Base-by-base conservation (phyloP, 2,797 vertebrate species). In the Rhinoraja longicauda region DNA sequence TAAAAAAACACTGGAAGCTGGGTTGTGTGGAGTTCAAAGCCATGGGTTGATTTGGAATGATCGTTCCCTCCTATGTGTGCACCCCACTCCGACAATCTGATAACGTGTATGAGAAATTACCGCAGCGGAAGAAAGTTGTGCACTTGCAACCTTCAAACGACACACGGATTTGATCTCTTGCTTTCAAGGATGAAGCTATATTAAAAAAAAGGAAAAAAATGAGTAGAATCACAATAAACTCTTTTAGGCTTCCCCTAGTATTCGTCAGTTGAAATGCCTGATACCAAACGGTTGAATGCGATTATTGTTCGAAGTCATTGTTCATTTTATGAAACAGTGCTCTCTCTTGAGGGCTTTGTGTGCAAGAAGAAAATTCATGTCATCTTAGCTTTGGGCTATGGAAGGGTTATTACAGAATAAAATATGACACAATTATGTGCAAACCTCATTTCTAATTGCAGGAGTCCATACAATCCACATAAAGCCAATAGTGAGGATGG, bases 71-170 rank as follows among this genome's bases (percentile, higher is more conserved):
- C 53, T 21, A 10, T 53, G 39, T 53, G 21, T 75, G 24, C 64
- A 73, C 39, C 13, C 26, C 70, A 19, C 45, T 75, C 64, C 72
- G 72, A 24, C 39, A 32, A 75, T 92, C 90, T 92, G 90, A 75
- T 92, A 92, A 57, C 15, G 7, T 72, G 92, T 75, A 92, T 92
- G 70, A 92, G 90, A 92, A 92, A 9, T 57, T 70, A 92, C 90
- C 90, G 45, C 90, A 92, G 53, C 45, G 70, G 90, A 92, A 75
- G 70, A 45, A 70, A 73, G 70, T 26, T 26, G 36, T 73, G 7
- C 29, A 92, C 24, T 26, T 92, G 70, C 64, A 90, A 53, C 90
- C 90, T 92, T 92, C 67, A 92, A 92, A 73, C 72, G 70, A 75
- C 70, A 5, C 32, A 39, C 32, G 10, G 24, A 53, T 91, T 91